These are phyloP conservation scores for Saccostrea cuccullata DNA, from an alignment of 1,140 invertebrate genomes.

Conservation along the genomic window DNA sequence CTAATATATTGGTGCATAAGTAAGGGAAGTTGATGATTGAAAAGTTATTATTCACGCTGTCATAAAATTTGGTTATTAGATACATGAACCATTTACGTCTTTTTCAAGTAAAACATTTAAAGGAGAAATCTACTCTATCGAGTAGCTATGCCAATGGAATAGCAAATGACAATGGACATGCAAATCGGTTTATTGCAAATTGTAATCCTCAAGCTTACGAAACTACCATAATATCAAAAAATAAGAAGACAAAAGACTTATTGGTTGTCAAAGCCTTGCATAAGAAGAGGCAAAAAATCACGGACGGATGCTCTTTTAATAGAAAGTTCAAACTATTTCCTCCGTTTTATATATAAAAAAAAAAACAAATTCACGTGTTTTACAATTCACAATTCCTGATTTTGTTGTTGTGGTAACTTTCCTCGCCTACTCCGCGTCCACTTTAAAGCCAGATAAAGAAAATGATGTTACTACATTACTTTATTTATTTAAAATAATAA, in stretches of 20 bases:
- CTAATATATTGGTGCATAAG: too few species aligned
- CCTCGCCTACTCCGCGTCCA: conserved; percentile 61
- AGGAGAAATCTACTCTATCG: not conserved
- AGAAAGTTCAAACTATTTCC: conserved; percentile 56
- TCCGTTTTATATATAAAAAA: conserved; percentile 59
- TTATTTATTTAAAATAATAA: too few species aligned
- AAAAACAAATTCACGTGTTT: conserved; percentile 52
- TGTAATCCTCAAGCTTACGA: not conserved
- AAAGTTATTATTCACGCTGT: too few species aligned
- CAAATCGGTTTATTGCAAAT: not conserved
- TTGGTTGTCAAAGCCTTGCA: not conserved
- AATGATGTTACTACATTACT: conserved; percentile 22
- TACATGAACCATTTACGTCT: too few species aligned
- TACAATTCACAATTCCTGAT: conserved; percentile 52
- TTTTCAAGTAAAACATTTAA: not conserved
- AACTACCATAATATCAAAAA: not conserved
- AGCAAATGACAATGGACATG: not conserved
- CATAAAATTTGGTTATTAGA: too few species aligned
- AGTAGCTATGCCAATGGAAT: not conserved
- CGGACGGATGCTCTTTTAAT: conserved; percentile 57
- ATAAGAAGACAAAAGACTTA: not conserved
- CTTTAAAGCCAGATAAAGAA: conserved; percentile 63
- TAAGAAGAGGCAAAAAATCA: conserved; percentile 30
- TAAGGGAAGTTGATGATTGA: too few species aligned
- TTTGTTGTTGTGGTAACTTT: conserved; percentile 46